phyloP scores from a whole-genome alignment of 2,113 vertebrate genomes.

The Neofelis nebulosa region DNA sequence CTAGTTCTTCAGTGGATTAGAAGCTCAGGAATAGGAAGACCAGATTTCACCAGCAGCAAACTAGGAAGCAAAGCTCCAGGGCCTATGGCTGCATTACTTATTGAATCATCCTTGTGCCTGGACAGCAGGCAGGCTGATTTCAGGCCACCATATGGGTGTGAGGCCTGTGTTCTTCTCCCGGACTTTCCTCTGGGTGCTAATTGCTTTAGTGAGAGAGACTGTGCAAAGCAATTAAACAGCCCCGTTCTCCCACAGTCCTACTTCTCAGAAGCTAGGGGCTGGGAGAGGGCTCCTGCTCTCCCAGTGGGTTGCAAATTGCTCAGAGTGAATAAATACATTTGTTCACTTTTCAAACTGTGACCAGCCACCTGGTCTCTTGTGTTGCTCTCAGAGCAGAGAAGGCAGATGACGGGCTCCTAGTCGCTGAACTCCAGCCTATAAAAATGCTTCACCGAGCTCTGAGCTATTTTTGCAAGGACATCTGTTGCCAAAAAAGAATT shows the following conservation, averaged over 20 bases:
- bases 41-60: neutral
- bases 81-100: neutral
- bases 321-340: conserved; percentile 84
- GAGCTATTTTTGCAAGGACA: conserved; percentile 84
- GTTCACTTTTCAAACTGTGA: conserved; percentile 82
- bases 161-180: conserved; percentile 57
- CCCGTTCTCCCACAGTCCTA: conserved; percentile 62
- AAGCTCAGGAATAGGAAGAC: neutral
- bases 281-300: conserved; percentile 71
- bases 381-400: conserved; percentile 84
- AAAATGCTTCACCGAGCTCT: conserved; percentile 86
- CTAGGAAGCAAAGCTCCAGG: neutral
- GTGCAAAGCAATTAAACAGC: conserved; percentile 69
- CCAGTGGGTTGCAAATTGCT: conserved; percentile 81
- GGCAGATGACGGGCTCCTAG: conserved; percentile 83
- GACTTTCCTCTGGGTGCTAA: conserved; percentile 70
- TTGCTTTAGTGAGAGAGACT: conserved; percentile 73
- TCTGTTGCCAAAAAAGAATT: conserved; percentile 85
- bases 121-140: conserved; percentile 58
- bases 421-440: conserved; percentile 84
- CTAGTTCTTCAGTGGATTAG: neutral
- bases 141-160: conserved; percentile 51
- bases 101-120: conserved; percentile 60
- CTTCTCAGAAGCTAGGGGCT: conserved; percentile 66
- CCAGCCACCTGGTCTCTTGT: conserved; percentile 84